Evolutionary conservation across 2,888 invertebrate species (phyloP), one percentile per base, ranked within the genome.

Genomic region (Falcaria lacertinaria): DNA sequence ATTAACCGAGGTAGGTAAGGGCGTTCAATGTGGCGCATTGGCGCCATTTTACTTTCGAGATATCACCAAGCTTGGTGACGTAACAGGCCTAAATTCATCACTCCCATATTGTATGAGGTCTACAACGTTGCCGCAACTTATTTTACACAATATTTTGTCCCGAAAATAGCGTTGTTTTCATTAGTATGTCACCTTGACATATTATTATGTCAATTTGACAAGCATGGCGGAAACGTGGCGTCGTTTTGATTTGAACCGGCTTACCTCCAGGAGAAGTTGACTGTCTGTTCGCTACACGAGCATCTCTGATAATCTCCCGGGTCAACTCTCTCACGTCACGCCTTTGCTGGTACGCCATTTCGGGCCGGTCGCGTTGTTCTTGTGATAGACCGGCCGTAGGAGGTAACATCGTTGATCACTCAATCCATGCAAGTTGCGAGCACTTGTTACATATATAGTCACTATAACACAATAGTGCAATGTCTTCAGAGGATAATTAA

Each of bases 151-250:
- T 52, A 60, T 69, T 75, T 79, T 60, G 55, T 43, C 53, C 52
- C 47, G 60, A 67, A 69, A 77, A 74, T 71, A 65, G 69, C 64
- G 57, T 84, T 89, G 88, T 86, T 88, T 87, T 88, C 72, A 62
- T 85, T 69, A 74, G 74, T 64, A 84, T 89, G 90, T 90, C 90
- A 90, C 81, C 84, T 88, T 90, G 90, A 90, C 90, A 74, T 84
- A 81, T 80, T 60, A 74, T 65, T 89, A 74, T 65, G 90, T 90
- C 90, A 90, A 78, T 75, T 74, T 90, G 90, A 89, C 90, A 89
- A 80, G 81, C 76, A 85, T 87, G 88, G 88, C 87, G 82, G 83
- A 87, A 89, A 88, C 89, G 89, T 89, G 89, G 88, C 89, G 88
- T 89, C 88, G 80, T 78, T 79, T 80, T 75, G 69, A 71, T 65